Evolutionary conservation across 1,140 invertebrate species (phyloP), one percentile per base, ranked within the genome.

Genomic region (Mylabris phalerata): DNA sequence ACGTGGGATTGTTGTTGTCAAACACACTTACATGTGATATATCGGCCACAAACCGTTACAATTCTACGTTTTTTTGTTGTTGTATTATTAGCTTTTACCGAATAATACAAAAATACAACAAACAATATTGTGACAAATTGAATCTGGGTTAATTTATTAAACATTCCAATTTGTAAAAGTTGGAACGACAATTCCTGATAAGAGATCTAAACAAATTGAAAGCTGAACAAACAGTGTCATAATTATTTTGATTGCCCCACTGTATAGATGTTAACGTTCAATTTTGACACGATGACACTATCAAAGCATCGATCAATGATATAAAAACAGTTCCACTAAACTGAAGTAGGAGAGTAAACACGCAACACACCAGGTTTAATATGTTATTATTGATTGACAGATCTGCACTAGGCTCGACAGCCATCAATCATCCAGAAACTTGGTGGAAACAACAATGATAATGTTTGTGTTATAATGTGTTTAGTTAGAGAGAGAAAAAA

Each of bases 1-100:
- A 65, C 63, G 63, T 60, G 58, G 60, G 61, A 66, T 66, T 60
- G 50, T 52, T 63, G 55, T 60, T 66, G 64, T 66, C 64, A 66
- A 66, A 66, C 64, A 66, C 61, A 63, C 61, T 66, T 66, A 57
- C 52, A 46, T 32, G 50, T 63, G 56, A 66, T 61, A 56, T 66
- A 66, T 66, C 64, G 64, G 61, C 61, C 64, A 59, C 61, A 63
- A 59, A 60, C 63, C 60, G 57, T 55, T 62, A 60, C 55, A 19
- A 19, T 19, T 19, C 19, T 2, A 19, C 19, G 19, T 19, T 19
- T 19, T 19, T 19, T 19, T 55, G 27, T 60, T 56, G 32, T 49
- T 50, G 44, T 50, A 50, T 57, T 57, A 39, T 49, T 57, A 47
- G 45, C 27, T 55, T 55, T 40, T 55, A 42, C 39, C 19, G 19